phyloP scores from a whole-genome alignment of 2,888 invertebrate species.

The Scotopteryx bipunctaria region DNA sequence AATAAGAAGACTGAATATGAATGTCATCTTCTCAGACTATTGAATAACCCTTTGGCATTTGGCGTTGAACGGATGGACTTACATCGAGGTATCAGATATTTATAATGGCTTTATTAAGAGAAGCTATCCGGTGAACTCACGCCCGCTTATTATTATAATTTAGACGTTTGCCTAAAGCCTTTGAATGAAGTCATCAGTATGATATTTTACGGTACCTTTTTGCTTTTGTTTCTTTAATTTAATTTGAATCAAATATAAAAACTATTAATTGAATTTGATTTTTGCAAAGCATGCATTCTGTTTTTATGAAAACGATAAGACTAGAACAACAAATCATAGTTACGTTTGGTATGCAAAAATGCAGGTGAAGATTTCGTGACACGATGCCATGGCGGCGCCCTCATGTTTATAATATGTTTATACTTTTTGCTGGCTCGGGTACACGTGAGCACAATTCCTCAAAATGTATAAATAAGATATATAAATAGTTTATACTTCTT shows the following conservation, averaged over 20 bases:
- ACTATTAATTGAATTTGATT: constrained; percentile 1
- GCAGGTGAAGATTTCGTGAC: constrained; percentile 75
- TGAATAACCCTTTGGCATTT: constrained; percentile 69
- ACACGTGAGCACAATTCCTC: constrained; percentile 57
- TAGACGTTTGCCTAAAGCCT: constrained; percentile 80
- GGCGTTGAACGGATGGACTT: constrained; percentile 61
- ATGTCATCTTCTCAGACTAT: constrained; percentile 51
- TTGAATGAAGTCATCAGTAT: constrained; percentile 77
- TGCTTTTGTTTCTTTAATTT: constrained; percentile 35
- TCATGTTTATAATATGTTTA: constrained; percentile 71
- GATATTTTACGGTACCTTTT: constrained; percentile 37
- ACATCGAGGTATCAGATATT: constrained; percentile 75
- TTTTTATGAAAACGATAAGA: constrained; percentile 50
- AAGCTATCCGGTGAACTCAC: constrained; percentile 72
- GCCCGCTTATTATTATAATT: constrained; percentile 83
- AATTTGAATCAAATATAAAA: constrained; percentile 6
- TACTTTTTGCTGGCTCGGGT: constrained; percentile 60
- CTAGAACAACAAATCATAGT: constrained; percentile 65
- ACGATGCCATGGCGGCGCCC: constrained; percentile 61
- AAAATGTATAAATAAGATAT: constrained; percentile 57
- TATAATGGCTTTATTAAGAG: constrained; percentile 83
- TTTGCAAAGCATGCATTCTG: neutral
- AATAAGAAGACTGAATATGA: constrained; percentile 46
- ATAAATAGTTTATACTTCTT: constrained; percentile 39
- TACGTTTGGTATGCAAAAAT: constrained; percentile 78